phyloP scores from a whole-genome alignment of 2,113 vertebrate species.

The Emydocephalus ijimae region DNA sequence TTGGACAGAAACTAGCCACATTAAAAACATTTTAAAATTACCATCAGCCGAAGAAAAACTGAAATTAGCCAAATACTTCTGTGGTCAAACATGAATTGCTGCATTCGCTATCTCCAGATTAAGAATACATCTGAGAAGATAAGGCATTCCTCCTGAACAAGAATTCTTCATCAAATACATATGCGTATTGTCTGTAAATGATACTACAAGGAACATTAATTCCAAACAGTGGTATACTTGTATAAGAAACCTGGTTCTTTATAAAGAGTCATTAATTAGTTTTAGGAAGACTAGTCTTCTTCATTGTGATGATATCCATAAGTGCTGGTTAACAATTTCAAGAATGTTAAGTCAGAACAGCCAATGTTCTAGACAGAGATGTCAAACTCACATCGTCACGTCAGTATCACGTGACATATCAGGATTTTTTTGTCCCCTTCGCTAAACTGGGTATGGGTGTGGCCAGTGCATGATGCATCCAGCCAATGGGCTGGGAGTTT shows the following conservation, averaged over 20 bases:
- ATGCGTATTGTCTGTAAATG: background rate
- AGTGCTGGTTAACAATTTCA: background rate
- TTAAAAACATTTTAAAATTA: background rate
- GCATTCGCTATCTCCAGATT: background rate
- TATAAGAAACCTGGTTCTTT: background rate
- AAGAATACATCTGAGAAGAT: slow-evolving; percentile 10
- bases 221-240: background rate
- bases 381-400: too few relatives aligned
- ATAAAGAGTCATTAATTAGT: background rate
- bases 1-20: slow-evolving; percentile 3
- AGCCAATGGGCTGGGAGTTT: too few relatives aligned
- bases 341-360: background rate
- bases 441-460: too few relatives aligned
- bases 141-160: background rate
- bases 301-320: background rate
- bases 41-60: background rate
- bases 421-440: too few relatives aligned
- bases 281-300: background rate
- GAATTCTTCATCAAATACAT: background rate
- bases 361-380: background rate
- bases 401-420: too few relatives aligned
- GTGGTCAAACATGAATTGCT: accelerated
- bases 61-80: background rate
- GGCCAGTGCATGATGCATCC: too few relatives aligned
- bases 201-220: background rate